Evolutionary conservation across 2,797 vertebrate genomes (phyloP), one percentile per base, ranked within the genome.

Genomic region (Linurgus olivaceus): DNA sequence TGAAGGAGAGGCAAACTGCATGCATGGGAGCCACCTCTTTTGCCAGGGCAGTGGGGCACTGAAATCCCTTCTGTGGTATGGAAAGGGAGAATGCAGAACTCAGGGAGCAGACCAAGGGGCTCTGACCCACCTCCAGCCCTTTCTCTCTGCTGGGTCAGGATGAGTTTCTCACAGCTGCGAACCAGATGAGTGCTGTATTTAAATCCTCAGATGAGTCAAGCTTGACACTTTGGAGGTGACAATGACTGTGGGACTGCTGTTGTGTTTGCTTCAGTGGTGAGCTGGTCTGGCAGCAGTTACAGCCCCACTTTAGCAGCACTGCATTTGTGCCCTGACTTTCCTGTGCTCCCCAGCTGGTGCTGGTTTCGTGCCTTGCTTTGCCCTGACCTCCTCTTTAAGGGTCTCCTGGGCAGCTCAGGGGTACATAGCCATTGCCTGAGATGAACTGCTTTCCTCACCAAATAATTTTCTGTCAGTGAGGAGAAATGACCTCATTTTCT

Each of bases 401-500:
- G 65, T 88, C 44, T 71, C 23, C 29, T 66, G 91, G 40, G 66
- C 35, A 83, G 75, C 79, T 84, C 40, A 37, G 89, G 52, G 70
- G 44, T 90, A 81, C 58, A 51, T 19, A 77, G 51, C 23, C 38
- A 37, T 82, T 88, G 84, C 86, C 91, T 75, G 83, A 89, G 59
- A 87, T 92, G 92, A 93, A 95, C 94, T 3, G 28, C 17, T 78
- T 94, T 63, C 62, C 74, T 87, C 31, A 68, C 83, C 91, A 92
- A 85, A 88, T 83, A 84, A 92, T 95, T 94, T 91, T 91, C 86
- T 89, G 71, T 90, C 86, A 91, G 88, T 86, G 86, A 96, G 87
- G 95, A 94, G 91, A 95, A 96, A 90, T 96, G 96, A 96, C 93
- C 95, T 96, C 77, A 76, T 97, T 94, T 97, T 82, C 73, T 94